Conservation (phyloP, 2,888 invertebrate species). For the Heliconius aoede region DNA sequence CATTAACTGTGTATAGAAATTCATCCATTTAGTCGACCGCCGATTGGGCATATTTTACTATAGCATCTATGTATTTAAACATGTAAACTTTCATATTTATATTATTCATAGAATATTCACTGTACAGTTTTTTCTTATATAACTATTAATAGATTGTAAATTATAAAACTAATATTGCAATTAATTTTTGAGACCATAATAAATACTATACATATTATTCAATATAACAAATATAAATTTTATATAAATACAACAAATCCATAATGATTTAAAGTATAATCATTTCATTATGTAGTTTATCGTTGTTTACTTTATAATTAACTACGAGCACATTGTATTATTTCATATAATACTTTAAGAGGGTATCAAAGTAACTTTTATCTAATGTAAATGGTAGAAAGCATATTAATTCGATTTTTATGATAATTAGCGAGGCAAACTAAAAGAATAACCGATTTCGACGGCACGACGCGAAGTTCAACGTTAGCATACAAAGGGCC, state of each 20-base stretch:
- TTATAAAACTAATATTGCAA: background rate
- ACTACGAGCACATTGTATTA: background rate
- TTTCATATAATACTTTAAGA: constrained; percentile 25
- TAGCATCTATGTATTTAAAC: background rate
- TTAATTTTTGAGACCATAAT: no score
- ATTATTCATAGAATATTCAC: background rate
- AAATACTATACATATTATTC: no score
- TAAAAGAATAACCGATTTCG: constrained; percentile 64
- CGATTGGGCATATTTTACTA: background rate
- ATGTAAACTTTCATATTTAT: constrained; percentile 2
- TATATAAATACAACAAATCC: no score
- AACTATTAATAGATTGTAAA: background rate
- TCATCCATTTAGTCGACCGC: background rate
- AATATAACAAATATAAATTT: no score
- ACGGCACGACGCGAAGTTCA: constrained; percentile 71
- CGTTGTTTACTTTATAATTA: background rate
- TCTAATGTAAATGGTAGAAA: constrained; percentile 57
- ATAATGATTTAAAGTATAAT: background rate
- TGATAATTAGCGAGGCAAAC: constrained; percentile 61
- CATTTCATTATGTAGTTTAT: background rate
- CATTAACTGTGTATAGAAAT: background rate
- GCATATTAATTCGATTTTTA: constrained; percentile 66
- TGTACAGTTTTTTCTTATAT: background rate
- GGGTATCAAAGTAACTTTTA: constrained; percentile 44
- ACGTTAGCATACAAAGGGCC: constrained; percentile 76